Base-by-base conservation (phyloP, 2,797 vertebrate genomes). In the Etheostoma nigrum region DNA sequence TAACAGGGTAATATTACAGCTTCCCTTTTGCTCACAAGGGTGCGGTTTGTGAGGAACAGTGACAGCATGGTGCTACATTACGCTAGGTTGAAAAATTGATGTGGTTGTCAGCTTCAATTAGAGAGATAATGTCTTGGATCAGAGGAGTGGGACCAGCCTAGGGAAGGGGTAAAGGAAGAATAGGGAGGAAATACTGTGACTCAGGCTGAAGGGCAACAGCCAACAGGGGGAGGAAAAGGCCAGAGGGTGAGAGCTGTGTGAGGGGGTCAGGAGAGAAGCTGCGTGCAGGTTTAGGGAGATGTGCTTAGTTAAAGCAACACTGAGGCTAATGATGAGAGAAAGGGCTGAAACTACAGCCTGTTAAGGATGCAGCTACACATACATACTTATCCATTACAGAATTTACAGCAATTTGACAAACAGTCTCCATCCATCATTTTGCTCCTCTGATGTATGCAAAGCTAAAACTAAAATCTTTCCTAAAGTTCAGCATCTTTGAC, bases 81-180 rank as follows among this genome's bases (percentile, higher is more conserved):
- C 71, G 33, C 61, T 72, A 64, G 84, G 53, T 76, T 49, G 68
- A 6, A 62, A 87, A 89, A 91, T 81, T 72, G 76, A 92, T 88
- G 76, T 61, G 86, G 81, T 79, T 92, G 94, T 93, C 94, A 83
- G 83, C 81, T 85, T 84, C 79, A 86, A 91, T 94, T 91, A 93
- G 65, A 72, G 78, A 54, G 2, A 25, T 55, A 40, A 72, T 65
- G 62, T 78, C 54, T 82, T 18, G 48, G 75, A 88, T 77, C 59
- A 72, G 77, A 76, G 83, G 63, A 72, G 57, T 4, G 59, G 30
- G 65, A 69, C 44, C 8, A 47, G 30, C 18, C 61, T 44, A 27
- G 68, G 53, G 71, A 51, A 13, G 60, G 48, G 45, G 40, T 33
- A 48, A 36, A 74, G 55, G 42, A 51, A 48, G 21, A 62, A 74